phyloP scores from a whole-genome alignment of 2,888 invertebrate genomes.

The Lasioglossum marginatum region DNA sequence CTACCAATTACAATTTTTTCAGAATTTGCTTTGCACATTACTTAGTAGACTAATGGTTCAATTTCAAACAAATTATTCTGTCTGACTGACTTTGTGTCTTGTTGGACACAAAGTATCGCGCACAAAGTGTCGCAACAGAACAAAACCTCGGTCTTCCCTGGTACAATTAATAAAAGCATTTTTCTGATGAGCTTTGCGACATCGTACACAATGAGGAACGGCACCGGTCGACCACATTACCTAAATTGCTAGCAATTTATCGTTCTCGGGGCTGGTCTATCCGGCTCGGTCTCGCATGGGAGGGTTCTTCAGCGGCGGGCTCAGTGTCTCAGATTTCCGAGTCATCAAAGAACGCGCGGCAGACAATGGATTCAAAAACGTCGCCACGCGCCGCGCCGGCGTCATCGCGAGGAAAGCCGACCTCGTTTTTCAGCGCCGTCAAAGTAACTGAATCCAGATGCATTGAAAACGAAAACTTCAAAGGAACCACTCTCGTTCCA shows the following conservation, averaged over 20 bases:
- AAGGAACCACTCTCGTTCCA: background rate
- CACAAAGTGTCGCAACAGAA: background rate
- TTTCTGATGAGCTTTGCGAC: background rate
- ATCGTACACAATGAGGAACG: background rate
- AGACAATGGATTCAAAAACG: slow-evolving; percentile 13
- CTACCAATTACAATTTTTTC: too few relatives aligned
- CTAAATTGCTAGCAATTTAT: slow-evolving; percentile 14
- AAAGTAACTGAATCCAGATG: slow-evolving; percentile 25
- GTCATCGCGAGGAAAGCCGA: slow-evolving; percentile 5
- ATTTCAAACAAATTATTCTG: too few relatives aligned
- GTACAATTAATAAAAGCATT: background rate
- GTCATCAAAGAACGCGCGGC: slow-evolving; percentile 10
- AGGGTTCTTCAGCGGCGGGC: background rate
- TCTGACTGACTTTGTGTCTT: too few relatives aligned
- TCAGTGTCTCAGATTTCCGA: background rate
- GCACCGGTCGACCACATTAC: background rate
- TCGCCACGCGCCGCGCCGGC: background rate
- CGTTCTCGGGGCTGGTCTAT: background rate
- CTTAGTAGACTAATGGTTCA: too few relatives aligned
- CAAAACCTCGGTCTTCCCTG: background rate
- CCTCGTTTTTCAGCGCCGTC: background rate
- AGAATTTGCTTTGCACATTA: too few relatives aligned
- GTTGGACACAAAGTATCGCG: too few relatives aligned
- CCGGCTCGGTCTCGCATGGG: background rate
- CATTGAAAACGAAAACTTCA: slow-evolving; percentile 28